Base-by-base conservation (phyloP, 2,113 vertebrate genomes). In the Aleadryas rufinucha region DNA sequence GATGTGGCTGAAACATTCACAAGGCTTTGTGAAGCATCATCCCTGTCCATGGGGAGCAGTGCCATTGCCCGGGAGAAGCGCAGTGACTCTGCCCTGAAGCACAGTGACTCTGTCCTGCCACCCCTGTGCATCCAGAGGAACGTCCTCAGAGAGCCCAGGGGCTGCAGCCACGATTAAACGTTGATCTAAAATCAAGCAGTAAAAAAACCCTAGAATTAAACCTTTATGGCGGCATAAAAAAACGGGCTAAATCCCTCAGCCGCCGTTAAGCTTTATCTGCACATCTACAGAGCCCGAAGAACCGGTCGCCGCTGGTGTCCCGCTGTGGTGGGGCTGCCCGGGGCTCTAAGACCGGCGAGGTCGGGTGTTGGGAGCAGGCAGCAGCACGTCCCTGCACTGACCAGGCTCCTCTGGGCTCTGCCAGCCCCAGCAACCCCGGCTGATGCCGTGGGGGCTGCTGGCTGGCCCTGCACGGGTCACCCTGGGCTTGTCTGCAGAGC, bases 191-290 rank as follows among this genome's bases (percentile, higher is more conserved):
- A 86, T 72, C 57, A 70, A 75, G 72, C 84, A 76, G 81, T 93
- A 79, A 96, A 88, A 93, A 91, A 87, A 45, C 69, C 68, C 30
- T 4, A 70, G n/a, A 96, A 74, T 95, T 80, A 89, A 92, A 95
- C 49, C n/a, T 92, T 95, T 90, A 94, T 68, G 69, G 65, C 0
- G 0, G 71, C 4, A 16, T 91, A 37, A 93, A 84, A 84, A 74
- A 66, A 7, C 0, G 18, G 70, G 44, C 70, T 59, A 59, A 89
- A 72, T 80, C 92, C 84, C 81, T 95, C 12, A 70, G 68, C 75
- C 0, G 0, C 52, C 0, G 4, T 92, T 93, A 64, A 72, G 52
- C 63, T 95, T 94, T 78, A 90, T 94, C 84, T 83, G 90, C 78
- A 61, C 82, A 69, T 85, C 93, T 77, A 28, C 24, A 47, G 50